These are phyloP conservation scores for Patella caerulea DNA, from an alignment of 2,888 invertebrate species.

Conservation along the genomic window DNA sequence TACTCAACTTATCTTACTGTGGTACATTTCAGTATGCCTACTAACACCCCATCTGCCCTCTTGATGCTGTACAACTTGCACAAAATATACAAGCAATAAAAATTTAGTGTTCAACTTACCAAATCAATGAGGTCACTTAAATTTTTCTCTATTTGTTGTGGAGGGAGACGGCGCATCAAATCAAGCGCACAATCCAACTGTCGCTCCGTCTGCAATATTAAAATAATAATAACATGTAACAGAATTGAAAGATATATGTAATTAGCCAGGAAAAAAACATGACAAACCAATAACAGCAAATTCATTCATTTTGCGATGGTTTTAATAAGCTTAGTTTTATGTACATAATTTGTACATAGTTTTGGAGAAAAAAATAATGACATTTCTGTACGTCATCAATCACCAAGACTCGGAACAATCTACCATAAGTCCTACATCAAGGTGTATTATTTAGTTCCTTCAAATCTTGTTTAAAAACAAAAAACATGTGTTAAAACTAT, in stretches of 20 bases:
- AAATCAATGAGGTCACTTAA: constrained; percentile 97
- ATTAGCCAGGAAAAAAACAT: too few species aligned
- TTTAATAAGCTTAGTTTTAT: neutral
- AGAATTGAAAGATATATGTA: neutral
- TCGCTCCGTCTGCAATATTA: constrained; percentile 72
- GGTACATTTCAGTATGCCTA: too few species aligned
- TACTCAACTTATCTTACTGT: too few species aligned
- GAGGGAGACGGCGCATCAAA: constrained; percentile 97
- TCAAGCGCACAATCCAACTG: constrained; percentile 99
- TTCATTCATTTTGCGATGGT: neutral
- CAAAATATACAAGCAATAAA: too few species aligned
- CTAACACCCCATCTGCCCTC: too few species aligned
- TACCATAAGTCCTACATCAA: too few species aligned
- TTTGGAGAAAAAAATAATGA: constrained; percentile 5
- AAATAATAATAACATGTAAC: neutral
- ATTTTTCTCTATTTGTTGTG: constrained; percentile 99
- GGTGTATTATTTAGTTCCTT: too few species aligned
- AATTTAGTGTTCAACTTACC: constrained; percentile 63
- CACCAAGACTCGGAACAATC: constrained; percentile 13
- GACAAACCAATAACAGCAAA: neutral
- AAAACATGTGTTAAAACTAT: too few species aligned
- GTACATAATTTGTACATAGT: constrained; percentile 22
- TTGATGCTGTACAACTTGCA: too few species aligned
- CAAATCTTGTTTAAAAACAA: too few species aligned
- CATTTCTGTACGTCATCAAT: constrained; percentile 15